Base-by-base conservation (phyloP, 1,140 invertebrate species). In the Epicauta chinensis region DNA sequence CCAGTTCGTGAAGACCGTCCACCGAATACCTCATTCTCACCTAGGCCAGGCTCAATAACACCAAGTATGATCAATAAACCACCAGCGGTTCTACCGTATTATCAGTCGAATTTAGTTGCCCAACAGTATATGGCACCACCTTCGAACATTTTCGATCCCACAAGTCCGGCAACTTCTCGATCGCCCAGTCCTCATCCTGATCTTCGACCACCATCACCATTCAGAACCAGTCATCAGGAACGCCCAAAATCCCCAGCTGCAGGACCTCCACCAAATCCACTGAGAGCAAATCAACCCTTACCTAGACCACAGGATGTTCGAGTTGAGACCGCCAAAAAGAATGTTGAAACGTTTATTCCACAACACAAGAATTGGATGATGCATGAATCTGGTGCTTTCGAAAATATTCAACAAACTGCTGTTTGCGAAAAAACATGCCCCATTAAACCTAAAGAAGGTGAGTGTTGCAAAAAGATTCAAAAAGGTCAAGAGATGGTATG, bases 31-130 rank as follows among this genome's bases (percentile, higher is more conserved):
- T 49, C 60, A 23, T 63, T 64, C 53, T 65, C 64, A n/a, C 59
- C 65, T 30, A 30, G 61, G 13, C 61, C 66, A 14, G 67, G 81
- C 38, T 71, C 80, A 16, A 73, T 73, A 47, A 81, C 80, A 39
- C 81, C 81, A 2, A 80, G 78, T 66, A 65, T 78, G 67, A 81
- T 79, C 47, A 81, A 80, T 66, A 82, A 82, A 72, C 77, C 79
- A 41, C 78, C 80, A 0, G 78, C 81, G 10, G 73, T 80, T 45
- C 73, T 83, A 49, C 81, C 81, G 13, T 78, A 77, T 64, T 83
- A 83, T 63, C 81, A 83, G 65, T 78, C 79, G 67, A 81, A 81
- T 68, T 73, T 83, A 54, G 75, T 78, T 34, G 73, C 78, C 37
- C 75, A 80, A 13, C 78, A 79, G 60, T 75, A 77, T 56, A 47